Percentiles rank a stretch among this genome's conserved stretches.
phyloP scores from a whole-genome alignment of 2,797 vertebrate species.

The Chloroceryle inda region DNA sequence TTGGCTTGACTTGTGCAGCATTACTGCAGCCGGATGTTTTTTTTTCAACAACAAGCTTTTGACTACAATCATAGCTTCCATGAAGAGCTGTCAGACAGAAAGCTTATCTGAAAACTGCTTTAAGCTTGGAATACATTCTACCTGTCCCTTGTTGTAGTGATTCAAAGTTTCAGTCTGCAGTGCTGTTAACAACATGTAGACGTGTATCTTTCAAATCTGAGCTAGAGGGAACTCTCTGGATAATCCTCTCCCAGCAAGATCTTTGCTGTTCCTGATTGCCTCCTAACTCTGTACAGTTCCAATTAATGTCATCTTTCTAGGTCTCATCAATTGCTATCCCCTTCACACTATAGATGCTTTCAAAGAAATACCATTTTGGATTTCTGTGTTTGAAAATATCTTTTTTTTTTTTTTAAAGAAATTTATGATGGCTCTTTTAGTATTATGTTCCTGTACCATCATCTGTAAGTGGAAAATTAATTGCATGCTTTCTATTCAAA shows the following conservation, averaged over 20 bases:
- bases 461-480: background rate
- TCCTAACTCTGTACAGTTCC: background rate
- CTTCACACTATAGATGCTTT: background rate
- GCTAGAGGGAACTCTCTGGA: background rate
- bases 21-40: background rate
- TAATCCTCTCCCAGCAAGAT: background rate
- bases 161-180: background rate
- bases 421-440: background rate
- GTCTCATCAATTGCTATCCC: background rate
- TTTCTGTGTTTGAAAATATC: background rate
- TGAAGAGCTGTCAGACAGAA: background rate
- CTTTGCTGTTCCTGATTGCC: background rate
- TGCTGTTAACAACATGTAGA: background rate
- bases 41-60: background rate
- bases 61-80: background rate
- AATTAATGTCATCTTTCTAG: background rate
- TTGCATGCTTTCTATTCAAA: background rate
- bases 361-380: background rate
- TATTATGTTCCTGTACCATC: background rate
- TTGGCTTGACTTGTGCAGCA: background rate
- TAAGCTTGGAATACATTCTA: background rate
- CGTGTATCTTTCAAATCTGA: background rate
- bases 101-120: slow-evolving; percentile 19
- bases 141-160: background rate
- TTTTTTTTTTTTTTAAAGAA: background rate